Conservation (phyloP, 2,113 vertebrate genomes). For the Procavia capensis region DNA sequence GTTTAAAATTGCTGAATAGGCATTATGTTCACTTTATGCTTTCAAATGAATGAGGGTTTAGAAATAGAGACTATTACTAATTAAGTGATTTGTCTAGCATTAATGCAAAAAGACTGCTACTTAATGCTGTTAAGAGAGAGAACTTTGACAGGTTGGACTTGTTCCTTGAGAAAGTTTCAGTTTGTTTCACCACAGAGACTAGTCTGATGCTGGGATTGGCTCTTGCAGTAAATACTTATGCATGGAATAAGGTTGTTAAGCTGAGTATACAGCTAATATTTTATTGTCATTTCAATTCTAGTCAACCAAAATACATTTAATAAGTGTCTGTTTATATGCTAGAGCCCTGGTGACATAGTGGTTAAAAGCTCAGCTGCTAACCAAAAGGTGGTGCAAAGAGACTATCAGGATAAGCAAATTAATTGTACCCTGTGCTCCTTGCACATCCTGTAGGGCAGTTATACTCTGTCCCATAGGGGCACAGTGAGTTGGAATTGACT, state of each 20-base stretch:
- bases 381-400: no score
- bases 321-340: neutral
- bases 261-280: constrained; percentile 3
- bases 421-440: no score
- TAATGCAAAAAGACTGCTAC: neutral
- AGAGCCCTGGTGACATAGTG: no score
- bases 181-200: neutral
- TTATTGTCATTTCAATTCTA: constrained; percentile 27
- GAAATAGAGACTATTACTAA: constrained; percentile 28
- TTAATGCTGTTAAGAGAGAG: neutral
- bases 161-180: constrained; percentile 34
- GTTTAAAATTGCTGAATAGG: neutral
- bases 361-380: no score
- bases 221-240: constrained; percentile 37
- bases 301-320: neutral
- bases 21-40: neutral
- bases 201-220: neutral
- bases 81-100: constrained; percentile 13
- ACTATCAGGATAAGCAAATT: no score
- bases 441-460: no score
- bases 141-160: neutral
- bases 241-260: constrained; percentile 11
- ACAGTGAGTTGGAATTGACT: no score
- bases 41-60: constrained; percentile 36
- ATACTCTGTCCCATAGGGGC: no score